Evolutionary conservation across 2,113 vertebrate species (phyloP).

Genomic region (Corythaeola cristata): DNA sequence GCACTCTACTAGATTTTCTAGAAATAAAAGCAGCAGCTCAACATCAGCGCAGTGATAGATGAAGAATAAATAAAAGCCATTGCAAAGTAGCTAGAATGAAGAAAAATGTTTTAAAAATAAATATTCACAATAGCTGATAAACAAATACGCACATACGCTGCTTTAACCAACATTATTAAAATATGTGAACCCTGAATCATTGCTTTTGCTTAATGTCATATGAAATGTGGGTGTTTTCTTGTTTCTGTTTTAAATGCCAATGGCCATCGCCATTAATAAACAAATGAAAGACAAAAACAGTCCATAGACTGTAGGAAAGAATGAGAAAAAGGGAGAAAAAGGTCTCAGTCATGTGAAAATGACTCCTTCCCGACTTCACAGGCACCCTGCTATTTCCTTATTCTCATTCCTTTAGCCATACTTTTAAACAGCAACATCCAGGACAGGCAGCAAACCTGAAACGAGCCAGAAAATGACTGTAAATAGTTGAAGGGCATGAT

Average conservation of each 20-base stretch:
- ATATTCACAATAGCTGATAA: background rate
- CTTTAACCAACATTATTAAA: conserved; percentile 10
- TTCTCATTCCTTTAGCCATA: background rate
- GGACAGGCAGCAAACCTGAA: background rate
- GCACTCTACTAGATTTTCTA: conserved; percentile 24
- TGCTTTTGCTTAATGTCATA: background rate
- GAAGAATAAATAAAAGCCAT: conserved; percentile 19
- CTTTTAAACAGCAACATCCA: background rate
- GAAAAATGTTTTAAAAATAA: conserved; percentile 14
- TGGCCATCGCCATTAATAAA: background rate
- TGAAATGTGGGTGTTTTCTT: background rate
- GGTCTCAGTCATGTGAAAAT: background rate
- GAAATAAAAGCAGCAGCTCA: background rate
- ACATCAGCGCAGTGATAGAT: background rate
- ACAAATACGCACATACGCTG: background rate
- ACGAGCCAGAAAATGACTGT: background rate
- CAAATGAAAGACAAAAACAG: background rate
- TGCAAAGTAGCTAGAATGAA: background rate
- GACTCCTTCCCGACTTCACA: background rate
- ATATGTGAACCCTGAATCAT: background rate
- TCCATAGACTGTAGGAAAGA: background rate
- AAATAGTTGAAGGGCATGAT: background rate
- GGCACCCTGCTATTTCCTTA: background rate
- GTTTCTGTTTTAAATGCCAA: conserved; percentile 9
- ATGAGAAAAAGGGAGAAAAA: conserved; percentile 4